phyloP scores from a whole-genome alignment of 2,797 vertebrate genomes.

The Falco berigora region DNA sequence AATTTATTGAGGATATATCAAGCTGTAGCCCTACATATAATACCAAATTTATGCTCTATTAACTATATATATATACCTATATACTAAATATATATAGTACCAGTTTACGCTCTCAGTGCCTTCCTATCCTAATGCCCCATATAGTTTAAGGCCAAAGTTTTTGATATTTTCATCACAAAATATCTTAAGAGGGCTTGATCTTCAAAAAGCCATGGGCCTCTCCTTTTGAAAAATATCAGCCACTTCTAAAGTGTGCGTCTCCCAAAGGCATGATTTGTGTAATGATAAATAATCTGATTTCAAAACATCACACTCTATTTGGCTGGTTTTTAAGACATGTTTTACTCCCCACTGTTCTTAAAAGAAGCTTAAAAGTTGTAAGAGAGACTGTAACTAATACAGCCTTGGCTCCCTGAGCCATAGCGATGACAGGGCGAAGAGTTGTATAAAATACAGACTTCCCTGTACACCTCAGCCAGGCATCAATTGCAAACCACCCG shows the following conservation, averaged over 20 bases:
- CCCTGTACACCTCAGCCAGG: background rate
- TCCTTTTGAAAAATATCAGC: background rate
- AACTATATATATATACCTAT: too few species aligned
- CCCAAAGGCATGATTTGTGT: background rate
- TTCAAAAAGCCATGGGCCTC: background rate
- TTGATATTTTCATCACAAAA: background rate
- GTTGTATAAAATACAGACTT: background rate
- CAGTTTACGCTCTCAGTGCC: background rate
- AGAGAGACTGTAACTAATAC: background rate
- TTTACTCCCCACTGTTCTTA: background rate
- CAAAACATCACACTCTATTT: background rate
- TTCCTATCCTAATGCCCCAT: background rate
- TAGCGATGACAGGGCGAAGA: background rate
- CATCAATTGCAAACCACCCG: background rate
- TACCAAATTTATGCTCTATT: too few species aligned
- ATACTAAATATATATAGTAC: too few species aligned
- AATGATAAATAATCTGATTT: background rate
- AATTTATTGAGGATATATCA: background rate
- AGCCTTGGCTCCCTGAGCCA: background rate
- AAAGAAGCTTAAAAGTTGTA: background rate
- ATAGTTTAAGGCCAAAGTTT: background rate
- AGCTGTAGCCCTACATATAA: too few species aligned
- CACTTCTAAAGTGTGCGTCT: background rate
- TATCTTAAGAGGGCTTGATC: background rate
- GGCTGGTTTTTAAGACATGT: background rate